Conservation (phyloP, 2,888 invertebrate species). For the Campoletis raptor region DNA sequence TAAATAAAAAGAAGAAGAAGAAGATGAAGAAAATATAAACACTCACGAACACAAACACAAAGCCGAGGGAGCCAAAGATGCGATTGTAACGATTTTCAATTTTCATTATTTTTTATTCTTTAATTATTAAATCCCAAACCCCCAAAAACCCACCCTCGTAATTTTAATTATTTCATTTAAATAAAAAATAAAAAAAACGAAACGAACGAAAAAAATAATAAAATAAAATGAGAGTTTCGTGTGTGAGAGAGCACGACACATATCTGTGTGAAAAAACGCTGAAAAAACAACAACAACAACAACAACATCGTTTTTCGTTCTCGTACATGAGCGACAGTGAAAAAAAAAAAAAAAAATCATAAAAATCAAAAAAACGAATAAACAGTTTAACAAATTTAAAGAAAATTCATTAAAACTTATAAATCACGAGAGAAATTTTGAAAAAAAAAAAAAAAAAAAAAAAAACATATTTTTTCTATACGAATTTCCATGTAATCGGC, state of each 20-base stretch:
- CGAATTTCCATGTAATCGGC: neutral
- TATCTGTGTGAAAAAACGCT: neutral
- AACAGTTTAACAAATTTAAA: too few species aligned
- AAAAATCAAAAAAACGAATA: too few species aligned
- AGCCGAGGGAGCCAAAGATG: conserved; percentile 84
- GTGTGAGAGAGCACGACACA: neutral
- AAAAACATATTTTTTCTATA: neutral
- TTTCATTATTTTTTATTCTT: conserved; percentile 69
- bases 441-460: neutral
- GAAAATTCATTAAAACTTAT: too few species aligned
- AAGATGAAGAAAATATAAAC: conserved; percentile 51
- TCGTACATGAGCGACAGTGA: neutral
- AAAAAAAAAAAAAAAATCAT: neutral
- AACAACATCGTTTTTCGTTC: neutral
- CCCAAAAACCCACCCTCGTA: neutral
- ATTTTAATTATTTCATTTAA: neutral
- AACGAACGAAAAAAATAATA: neutral
- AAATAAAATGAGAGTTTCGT: neutral
- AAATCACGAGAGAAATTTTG: neutral
- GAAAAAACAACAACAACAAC: neutral
- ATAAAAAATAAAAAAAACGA: neutral
- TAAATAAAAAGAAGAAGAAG: conserved; percentile 65
- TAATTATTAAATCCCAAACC: conserved; percentile 15
- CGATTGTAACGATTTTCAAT: conserved; percentile 81
- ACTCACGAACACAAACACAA: conserved; percentile 69